Base-by-base conservation (phyloP, 2,113 vertebrate species). In the Cyprinodon variegatus region DNA sequence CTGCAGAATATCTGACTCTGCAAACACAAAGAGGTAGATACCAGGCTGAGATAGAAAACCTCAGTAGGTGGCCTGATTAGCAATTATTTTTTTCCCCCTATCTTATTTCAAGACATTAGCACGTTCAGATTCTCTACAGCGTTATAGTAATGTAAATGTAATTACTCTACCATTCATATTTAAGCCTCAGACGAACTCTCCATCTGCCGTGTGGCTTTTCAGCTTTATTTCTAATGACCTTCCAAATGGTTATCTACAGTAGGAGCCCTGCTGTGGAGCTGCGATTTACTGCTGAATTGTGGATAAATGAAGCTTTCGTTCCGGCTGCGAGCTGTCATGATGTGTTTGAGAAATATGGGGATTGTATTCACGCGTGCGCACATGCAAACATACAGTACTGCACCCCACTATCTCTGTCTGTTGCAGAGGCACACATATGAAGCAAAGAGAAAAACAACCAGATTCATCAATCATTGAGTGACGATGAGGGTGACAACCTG, bases 301-400 rank as follows among this genome's bases (percentile, higher is more conserved):
- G 91, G 88, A 88, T 84, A 92, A 91, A 92, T 92, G 77, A 86
- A 84, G 79, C 89, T 90, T 89, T 90, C 60, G 68, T 90, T 92
- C 91, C 61, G 72, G 87, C 89, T 92, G 90, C 84, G 91, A 88
- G 88, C 92, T 92, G 92, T 91, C 92, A 92, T 65, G 86, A 92
- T 86, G 75, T 80, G 83, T 92, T 93, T 90, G 87, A 85, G 85
- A 37, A 80, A 85, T 79, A 68, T 13, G 8, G 85, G 29, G 74
- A 83, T 80, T 81, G 85, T 86, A 75, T 74, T 88, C 89, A 91
- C 82, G 89, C 77, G 60, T 90, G 83, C 75, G 69, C 85, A 76
- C 74, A 81, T 80, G 70, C 83, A 78, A 83, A 79, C 78, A 72
- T 73, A 61, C 45, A 40, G 73, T 4, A n/a, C 2, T 37, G 17